phyloP scores from a whole-genome alignment of 2,113 vertebrate species.

The Ondatra zibethicus region DNA sequence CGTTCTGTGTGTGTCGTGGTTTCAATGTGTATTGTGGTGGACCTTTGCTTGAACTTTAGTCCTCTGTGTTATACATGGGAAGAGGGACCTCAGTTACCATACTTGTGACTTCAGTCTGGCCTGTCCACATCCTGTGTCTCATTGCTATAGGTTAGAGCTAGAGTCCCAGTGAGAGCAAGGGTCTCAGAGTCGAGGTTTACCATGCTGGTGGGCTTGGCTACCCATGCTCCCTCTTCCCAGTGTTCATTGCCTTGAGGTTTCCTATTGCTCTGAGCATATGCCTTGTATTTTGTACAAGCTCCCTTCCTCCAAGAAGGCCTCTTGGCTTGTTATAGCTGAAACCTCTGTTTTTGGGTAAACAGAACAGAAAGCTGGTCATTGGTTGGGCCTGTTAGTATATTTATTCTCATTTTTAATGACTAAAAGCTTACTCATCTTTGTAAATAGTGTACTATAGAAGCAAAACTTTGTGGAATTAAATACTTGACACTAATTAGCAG shows the following conservation, averaged over 20 bases:
- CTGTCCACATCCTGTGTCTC: accelerated
- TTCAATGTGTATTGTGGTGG: accelerated
- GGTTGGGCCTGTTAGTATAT: not conserved
- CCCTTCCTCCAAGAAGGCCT: not conserved
- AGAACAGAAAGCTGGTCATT: not conserved
- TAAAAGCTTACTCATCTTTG: not conserved
- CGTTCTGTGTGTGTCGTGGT: accelerated
- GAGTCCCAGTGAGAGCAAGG: not conserved
- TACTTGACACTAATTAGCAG: not conserved
- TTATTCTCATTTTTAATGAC: not conserved
- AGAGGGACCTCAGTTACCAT: accelerated
- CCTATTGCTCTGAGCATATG: accelerated
- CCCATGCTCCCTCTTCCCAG: accelerated
- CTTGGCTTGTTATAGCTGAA: accelerated
- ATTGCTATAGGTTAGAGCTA: accelerated
- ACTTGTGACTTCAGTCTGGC: not conserved
- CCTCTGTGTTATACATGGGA: accelerated
- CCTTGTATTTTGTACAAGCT: accelerated
- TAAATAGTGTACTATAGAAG: no score
- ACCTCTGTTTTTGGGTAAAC: not conserved
- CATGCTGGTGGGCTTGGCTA: not conserved
- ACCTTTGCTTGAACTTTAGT: accelerated
- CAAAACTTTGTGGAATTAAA: not conserved
- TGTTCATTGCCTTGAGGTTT: no score
- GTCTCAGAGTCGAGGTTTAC: accelerated